Base-by-base conservation (phyloP, 2,797 vertebrate genomes). In the Diplodus sargus region DNA sequence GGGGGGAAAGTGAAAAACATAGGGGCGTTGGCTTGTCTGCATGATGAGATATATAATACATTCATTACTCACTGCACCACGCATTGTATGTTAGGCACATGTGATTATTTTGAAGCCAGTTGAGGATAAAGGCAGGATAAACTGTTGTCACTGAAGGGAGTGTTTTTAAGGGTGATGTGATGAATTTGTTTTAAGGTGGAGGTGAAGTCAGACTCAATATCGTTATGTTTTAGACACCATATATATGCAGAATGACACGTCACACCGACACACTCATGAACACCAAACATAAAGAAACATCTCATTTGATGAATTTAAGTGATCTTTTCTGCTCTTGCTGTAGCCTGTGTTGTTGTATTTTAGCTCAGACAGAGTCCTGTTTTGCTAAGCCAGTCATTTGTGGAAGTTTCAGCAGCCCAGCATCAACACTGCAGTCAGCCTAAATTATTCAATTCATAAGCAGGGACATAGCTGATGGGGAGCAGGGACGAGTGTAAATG, bases 391-490 rank as follows among this genome's bases (percentile, higher is more conserved):
- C 42, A 3, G 11, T 81, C 34, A 2, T 68, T 74, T 70, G 30
- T 49, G 20, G 9, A 66, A 83, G 69, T 67, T 72, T 70, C 61
- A 23, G 60, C 39, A 7, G 39, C 48, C 17, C 34, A 17, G 71
- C 83, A 52, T 51, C 68, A 56, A 73, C 53, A 43, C 60, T 54
- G 69, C 45, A 28, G 64, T 74, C 28, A 18, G 58, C 30, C 45
- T 87, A 28, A 81, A 87, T 85, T 82, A 90, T 85, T 89, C 47
- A 90, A 8, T 58, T 72, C 61, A 43, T 76, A 75, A 76, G 80
- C 69, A 66, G 78, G 67, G 69, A 74, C 34, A 58, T 16, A 5
- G 63, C 78, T 83, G 78, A 82, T 73, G 76, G 74, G 54, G 60
- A 73, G 12, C 13, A 15, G 23, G 58, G 62, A 39, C 30, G 52